A percentile compares a stretch with the other conserved stretches of the same genome.
These are phyloP conservation scores for Eustalomyia histrio DNA, from an alignment of 2,888 invertebrate genomes.

Conservation along the genomic window DNA sequence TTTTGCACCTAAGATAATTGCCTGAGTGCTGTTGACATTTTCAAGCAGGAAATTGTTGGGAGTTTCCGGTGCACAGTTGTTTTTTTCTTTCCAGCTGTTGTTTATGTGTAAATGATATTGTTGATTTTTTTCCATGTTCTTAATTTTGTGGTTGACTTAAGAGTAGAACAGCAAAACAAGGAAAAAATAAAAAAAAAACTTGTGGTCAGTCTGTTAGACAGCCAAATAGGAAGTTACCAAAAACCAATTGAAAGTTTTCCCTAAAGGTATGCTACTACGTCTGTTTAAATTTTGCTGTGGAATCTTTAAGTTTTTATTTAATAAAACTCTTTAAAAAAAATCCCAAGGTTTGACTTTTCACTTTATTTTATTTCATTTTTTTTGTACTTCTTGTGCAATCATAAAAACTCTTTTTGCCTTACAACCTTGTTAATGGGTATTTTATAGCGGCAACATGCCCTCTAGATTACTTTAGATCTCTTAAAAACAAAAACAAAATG, in stretches of 20 bases:
- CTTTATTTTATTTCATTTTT: constrained; percentile 20
- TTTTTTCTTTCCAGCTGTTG: constrained; percentile 27
- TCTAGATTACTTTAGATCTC: constrained; percentile 65
- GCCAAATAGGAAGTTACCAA: constrained; percentile 26
- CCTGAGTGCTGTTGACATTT: constrained; percentile 77
- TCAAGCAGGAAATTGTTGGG: constrained; percentile 68
- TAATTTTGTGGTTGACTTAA: too few relatives aligned
- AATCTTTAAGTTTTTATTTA: constrained; percentile 25
- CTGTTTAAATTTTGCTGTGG: background rate
- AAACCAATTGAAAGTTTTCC: constrained; percentile 64
- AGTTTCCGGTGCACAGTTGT: constrained; percentile 59
- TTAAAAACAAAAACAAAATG: constrained; percentile 29
- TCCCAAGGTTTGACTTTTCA: constrained; percentile 35
- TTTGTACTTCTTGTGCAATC: constrained; percentile 44
- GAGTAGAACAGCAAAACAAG: background rate
- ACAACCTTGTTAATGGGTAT: constrained; percentile 75
- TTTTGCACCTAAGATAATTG: constrained; percentile 79
- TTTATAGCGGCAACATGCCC: constrained; percentile 72
- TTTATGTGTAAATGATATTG: constrained; percentile 29
- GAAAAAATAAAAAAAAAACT: constrained; percentile 21
- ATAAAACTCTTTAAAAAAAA: constrained; percentile 15
- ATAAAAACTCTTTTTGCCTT: constrained; percentile 64
- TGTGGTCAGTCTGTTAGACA: constrained; percentile 13
- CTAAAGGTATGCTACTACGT: constrained; percentile 49
- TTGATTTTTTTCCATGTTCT: constrained; percentile 31